Conservation (phyloP, 2,888 invertebrate genomes). For the Bruchidius siliquastri region DNA sequence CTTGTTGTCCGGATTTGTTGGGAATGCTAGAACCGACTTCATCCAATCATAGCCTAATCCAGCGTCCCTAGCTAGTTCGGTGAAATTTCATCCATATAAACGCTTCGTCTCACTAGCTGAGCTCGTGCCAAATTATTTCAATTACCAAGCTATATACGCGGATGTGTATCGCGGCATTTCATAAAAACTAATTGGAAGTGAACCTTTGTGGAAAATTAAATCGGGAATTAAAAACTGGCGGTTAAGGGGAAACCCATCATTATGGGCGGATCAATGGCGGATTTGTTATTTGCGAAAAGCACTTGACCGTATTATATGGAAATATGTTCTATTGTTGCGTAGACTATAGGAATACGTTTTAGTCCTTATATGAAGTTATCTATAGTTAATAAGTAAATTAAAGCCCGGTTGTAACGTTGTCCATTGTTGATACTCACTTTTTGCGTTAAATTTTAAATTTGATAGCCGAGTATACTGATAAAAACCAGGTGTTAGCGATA, state of each 20-base stretch:
- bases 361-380: too few species aligned
- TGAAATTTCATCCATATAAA: background rate
- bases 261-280: background rate
- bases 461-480: too few species aligned
- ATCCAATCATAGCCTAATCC: background rate
- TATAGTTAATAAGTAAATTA: too few species aligned
- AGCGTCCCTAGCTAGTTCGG: background rate
- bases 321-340: too few species aligned
- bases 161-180: background rate
- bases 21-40: background rate
- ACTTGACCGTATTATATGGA: background rate
- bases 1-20: background rate
- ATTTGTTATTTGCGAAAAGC: background rate
- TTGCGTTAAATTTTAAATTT: too few species aligned
- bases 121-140: background rate
- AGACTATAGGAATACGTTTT: too few species aligned
- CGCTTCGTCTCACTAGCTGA: background rate
- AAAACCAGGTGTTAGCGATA: too few species aligned
- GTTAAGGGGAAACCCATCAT: background rate
- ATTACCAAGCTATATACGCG: background rate
- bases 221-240: background rate
- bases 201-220: background rate
- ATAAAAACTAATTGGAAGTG: background rate
- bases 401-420: too few species aligned
- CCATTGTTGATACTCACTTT: too few species aligned